A percentile compares a stretch with the other conserved stretches of the same genome.
Evolutionary conservation across 2,888 invertebrate species (phyloP).

Genomic region (Lysandra coridon): DNA sequence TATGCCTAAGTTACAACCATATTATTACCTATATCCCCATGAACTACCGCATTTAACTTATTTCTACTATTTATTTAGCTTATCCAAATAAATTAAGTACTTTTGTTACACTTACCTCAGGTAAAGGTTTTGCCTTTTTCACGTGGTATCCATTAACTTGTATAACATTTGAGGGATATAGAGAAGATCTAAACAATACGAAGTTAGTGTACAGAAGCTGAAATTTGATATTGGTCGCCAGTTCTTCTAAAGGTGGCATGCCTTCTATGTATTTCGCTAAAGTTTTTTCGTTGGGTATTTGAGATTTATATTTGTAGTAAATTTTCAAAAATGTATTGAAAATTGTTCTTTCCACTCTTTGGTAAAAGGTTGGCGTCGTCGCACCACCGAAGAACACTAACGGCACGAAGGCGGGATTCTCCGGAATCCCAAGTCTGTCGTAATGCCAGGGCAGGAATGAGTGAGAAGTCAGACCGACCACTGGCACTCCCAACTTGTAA

Average conservation of each 20-base stretch:
- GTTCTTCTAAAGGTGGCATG: conserved; percentile 66
- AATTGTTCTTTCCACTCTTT: conserved; percentile 65
- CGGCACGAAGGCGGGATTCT: conserved; percentile 75
- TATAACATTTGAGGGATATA: conserved; percentile 71
- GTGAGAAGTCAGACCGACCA: conserved; percentile 72
- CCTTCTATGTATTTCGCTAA: conserved; percentile 57
- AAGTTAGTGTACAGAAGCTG: conserved; percentile 76
- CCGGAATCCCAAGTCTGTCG: conserved; percentile 73
- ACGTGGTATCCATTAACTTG: conserved; percentile 79
- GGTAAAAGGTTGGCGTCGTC: conserved; percentile 60
- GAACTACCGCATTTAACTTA: too few species aligned
- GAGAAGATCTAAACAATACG: conserved; percentile 67
- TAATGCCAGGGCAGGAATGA: conserved; percentile 75
- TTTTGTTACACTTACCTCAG: conserved; percentile 45
- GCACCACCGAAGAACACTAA: conserved; percentile 69
- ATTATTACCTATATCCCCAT: too few species aligned
- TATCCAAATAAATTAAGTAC: not conserved
- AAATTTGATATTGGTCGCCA: conserved; percentile 68
- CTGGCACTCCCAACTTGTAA: conserved; percentile 68
- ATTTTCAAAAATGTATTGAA: conserved; percentile 36
- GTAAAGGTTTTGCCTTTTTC: conserved; percentile 52
- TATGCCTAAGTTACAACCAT: too few species aligned
- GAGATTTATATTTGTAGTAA: conserved; percentile 36
- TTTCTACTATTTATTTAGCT: too few species aligned
- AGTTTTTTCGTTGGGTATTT: conserved; percentile 45